Evolutionary conservation across 2,113 vertebrate genomes (phyloP), one percentile per base, ranked within the genome.

Genomic region (Eudyptes chrysolophus): DNA sequence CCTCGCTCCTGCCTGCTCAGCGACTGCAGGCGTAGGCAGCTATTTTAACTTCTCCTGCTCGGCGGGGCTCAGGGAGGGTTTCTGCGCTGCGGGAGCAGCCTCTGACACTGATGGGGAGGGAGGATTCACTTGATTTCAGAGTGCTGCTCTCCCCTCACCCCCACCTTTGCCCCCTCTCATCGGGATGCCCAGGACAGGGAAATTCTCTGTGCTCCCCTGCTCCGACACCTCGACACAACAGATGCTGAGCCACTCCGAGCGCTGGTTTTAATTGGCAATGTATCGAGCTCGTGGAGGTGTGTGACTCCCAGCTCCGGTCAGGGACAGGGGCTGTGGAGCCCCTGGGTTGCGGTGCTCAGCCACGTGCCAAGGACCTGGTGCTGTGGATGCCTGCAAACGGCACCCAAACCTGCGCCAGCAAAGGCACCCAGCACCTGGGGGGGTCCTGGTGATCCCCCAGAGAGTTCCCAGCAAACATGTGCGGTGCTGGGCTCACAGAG

Each of bases 141-240:
- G 26, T 0, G 15, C 49, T 44, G 40, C 49, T 52, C 6, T 74
- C 21, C 7, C 34, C 15, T 1, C 11, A 10, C 0, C 0, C 19
- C 36, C 42, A 13, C 34, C 52, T 84, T 42, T 78, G 21, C 17
- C 51, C 24, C 6, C 3, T 80, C 40, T 90, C 9, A 3, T 38
- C 1, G 0, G 32, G 51, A 18, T 29, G 62, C 18, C 64, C 30
- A 16, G 77, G 16, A 16, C 22, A 49, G 38, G 49, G 36, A 36
- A 30, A 24, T 5, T 32, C 42, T 40, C 21, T 1, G 42, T 2
- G 11, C 8, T 7, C 26, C 54, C 54, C 49, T 2, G 1, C 66
- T 51, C 34, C 1, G 0, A 16, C 26, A 13, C 24, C 46, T 55
- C 0, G 1, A 6, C 52, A 9, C 1, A 2, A 7, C 8, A 6